These are phyloP conservation scores for Cephalopterus ornatus DNA, from an alignment of 2,113 vertebrate genomes.

Conservation along the genomic window DNA sequence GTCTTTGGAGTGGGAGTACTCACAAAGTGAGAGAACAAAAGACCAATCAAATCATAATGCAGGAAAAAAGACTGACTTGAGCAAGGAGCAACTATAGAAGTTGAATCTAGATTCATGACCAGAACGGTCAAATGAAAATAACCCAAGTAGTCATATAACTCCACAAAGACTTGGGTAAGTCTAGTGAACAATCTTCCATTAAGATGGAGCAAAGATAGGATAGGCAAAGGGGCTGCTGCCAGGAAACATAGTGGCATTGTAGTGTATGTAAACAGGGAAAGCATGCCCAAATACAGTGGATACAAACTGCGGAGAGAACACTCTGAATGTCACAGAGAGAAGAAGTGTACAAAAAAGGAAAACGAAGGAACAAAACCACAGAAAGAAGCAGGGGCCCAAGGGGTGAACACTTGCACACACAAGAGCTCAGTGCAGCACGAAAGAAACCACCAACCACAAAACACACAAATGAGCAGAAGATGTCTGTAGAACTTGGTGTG, in stretches of 20 bases:
- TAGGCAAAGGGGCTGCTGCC: background rate
- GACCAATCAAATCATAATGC: background rate
- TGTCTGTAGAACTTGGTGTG: background rate
- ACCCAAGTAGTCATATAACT: background rate
- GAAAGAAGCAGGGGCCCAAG: background rate
- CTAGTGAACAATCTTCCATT: background rate
- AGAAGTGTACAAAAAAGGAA: background rate
- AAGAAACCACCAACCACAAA: background rate
- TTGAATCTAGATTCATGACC: background rate
- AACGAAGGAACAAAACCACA: background rate
- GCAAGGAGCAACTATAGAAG: background rate
- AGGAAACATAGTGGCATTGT: background rate
- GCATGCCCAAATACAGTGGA: background rate
- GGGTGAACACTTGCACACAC: background rate
- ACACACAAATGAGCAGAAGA: background rate
- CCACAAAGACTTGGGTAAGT: background rate
- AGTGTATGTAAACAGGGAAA: background rate
- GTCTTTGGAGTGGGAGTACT: background rate
- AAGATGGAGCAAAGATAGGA: background rate
- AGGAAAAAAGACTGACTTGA: background rate
- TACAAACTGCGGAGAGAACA: background rate
- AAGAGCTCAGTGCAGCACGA: background rate
- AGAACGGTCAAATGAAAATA: background rate
- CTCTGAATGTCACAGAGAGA: background rate
- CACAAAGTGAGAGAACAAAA: background rate